These are phyloP conservation scores for Athripsodes cinereus DNA, from an alignment of 2,888 invertebrate genomes.

Conservation along the genomic window DNA sequence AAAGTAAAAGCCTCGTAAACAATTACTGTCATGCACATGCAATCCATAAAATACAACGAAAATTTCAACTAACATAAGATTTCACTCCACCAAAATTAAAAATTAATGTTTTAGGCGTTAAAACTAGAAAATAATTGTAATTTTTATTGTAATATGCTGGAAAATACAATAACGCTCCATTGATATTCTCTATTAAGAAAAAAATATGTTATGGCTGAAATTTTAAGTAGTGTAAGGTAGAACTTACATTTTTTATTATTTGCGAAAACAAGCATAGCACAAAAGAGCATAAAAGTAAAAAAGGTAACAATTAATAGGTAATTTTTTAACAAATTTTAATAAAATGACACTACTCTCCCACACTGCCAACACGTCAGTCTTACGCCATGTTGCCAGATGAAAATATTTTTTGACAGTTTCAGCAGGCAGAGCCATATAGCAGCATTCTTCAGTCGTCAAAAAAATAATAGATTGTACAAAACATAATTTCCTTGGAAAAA, in stretches of 20 bases:
- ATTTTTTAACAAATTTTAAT: constrained; percentile 8
- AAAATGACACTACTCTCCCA: constrained; percentile 19
- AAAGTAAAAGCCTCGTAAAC: too few species aligned
- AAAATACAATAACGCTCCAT: background rate
- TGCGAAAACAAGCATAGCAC: background rate
- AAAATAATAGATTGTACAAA: too few species aligned
- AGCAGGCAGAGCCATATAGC: too few species aligned
- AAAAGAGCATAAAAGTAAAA: background rate
- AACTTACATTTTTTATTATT: constrained; percentile 11
- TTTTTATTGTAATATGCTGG: too few species aligned
- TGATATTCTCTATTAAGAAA: background rate
- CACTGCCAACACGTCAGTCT: constrained; percentile 25
- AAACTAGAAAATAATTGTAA: too few species aligned
- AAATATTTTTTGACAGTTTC: background rate
- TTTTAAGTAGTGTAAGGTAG: background rate
- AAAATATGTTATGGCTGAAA: background rate
- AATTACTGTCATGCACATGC: too few species aligned
- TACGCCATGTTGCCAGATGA: constrained; percentile 14
- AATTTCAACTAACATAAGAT: too few species aligned
- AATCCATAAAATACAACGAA: too few species aligned
- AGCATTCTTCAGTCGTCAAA: too few species aligned
- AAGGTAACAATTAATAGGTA: background rate
- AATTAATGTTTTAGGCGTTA: too few species aligned
- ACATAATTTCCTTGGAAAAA: too few species aligned
- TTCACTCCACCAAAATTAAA: too few species aligned